Evolutionary conservation across 37 sponge, comb jelly and placozoan species (phyloP).

Genomic region (Corticium candelabrum): DNA sequence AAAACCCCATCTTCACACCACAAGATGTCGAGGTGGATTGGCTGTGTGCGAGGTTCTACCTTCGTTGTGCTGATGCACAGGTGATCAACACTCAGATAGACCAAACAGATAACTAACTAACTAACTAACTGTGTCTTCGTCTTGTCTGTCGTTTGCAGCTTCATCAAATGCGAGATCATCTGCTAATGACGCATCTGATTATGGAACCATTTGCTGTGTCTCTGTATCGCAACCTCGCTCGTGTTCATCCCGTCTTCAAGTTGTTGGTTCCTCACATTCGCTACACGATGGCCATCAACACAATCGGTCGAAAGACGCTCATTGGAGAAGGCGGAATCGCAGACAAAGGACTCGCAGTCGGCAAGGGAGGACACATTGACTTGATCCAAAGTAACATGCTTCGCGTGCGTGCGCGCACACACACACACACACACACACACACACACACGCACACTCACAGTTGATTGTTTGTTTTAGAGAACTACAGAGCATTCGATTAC

Average conservation of each 20-base stretch:
- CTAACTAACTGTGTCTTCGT: no score
- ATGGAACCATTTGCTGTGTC: slow-evolving; percentile 56
- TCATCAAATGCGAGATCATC: slow-evolving; percentile 41
- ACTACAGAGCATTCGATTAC: background rate
- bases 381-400: slow-evolving; percentile 5
- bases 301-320: slow-evolving; percentile 16
- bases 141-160: slow-evolving; percentile 17
- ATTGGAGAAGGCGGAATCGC: slow-evolving; percentile 33
- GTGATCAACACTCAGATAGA: slow-evolving; percentile 8
- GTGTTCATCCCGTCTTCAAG: slow-evolving; percentile 48
- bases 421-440: no score
- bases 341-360: slow-evolving; percentile 30
- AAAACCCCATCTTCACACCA: no score
- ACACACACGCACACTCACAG: no score
- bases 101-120: no score
- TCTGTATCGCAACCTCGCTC: slow-evolving; percentile 43
- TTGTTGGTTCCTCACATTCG: slow-evolving; percentile 45
- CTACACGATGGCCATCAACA: slow-evolving; percentile 52
- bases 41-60: slow-evolving; percentile 57
- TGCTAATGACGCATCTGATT: slow-evolving; percentile 43
- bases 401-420: no score
- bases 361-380: slow-evolving; percentile 19
- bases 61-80: slow-evolving; percentile 35
- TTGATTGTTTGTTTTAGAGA: no score
- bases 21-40: slow-evolving; percentile 60